Evolutionary conservation across 2,113 vertebrate genomes (phyloP).

Genomic region (Esox niger): DNA sequence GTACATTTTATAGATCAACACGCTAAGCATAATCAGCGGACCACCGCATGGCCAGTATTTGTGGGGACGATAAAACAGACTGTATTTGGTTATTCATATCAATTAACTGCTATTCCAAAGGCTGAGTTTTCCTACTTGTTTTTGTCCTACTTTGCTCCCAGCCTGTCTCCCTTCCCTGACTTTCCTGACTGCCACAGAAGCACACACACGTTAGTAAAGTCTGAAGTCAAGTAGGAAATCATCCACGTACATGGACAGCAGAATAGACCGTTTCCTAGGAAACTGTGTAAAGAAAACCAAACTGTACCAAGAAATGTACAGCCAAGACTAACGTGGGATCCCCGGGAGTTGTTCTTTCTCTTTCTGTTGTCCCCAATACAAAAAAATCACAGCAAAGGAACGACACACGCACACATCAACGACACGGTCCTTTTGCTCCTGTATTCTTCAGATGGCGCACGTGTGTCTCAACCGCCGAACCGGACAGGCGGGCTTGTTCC

Average conservation of each 20-base stretch:
- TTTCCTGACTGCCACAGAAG: slow-evolving; percentile 76
- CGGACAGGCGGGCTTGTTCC: slow-evolving; percentile 17
- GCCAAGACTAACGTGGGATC: slow-evolving; percentile 69
- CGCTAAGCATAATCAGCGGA: slow-evolving; percentile 23
- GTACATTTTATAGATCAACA: slow-evolving; percentile 27
- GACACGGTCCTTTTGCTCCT: background rate
- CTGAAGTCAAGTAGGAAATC: slow-evolving; percentile 85
- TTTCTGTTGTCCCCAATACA: slow-evolving; percentile 18
- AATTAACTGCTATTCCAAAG: slow-evolving; percentile 30
- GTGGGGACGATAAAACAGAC: slow-evolving; percentile 31
- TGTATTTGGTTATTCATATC: slow-evolving; percentile 26
- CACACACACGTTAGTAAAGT: slow-evolving; percentile 81
- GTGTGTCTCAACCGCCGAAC: background rate
- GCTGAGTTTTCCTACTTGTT: background rate
- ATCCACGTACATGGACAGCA: slow-evolving; percentile 92
- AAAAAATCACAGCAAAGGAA: slow-evolving; percentile 6
- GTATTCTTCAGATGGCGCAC: background rate
- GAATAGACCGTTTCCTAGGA: slow-evolving; percentile 93
- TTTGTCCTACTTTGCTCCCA: slow-evolving; percentile 19
- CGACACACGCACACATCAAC: slow-evolving; percentile 6
- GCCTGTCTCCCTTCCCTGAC: slow-evolving; percentile 7
- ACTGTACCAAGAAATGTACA: slow-evolving; percentile 87
- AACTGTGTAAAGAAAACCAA: slow-evolving; percentile 82
- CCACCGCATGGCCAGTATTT: slow-evolving; percentile 30
- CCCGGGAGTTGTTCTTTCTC: slow-evolving; percentile 38